These are phyloP conservation scores for Agapornis canus DNA, from an alignment of 2,797 vertebrate genomes.

Conservation along the genomic window DNA sequence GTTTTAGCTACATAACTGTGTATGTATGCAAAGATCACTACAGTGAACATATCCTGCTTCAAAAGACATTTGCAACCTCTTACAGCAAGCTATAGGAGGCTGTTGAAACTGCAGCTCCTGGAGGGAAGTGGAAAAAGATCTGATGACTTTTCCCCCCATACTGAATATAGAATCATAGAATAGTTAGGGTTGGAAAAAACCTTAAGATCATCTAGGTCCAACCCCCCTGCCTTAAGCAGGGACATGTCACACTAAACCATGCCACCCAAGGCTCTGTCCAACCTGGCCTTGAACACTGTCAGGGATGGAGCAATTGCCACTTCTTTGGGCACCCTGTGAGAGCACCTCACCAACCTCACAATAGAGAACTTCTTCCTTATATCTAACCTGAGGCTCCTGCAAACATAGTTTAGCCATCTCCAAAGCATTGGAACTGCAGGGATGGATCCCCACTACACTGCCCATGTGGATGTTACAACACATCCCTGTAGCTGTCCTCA, in stretches of 20 bases:
- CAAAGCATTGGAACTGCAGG: background rate
- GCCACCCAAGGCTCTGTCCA: background rate
- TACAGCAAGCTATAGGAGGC: background rate
- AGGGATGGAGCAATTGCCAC: background rate
- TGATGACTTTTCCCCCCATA: background rate
- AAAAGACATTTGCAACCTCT: background rate
- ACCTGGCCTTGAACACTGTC: background rate
- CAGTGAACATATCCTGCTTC: background rate
- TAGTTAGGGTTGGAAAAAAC: too few species aligned
- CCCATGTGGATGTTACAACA: background rate
- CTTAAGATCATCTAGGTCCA: too few species aligned
- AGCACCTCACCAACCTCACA: background rate
- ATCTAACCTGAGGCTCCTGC: background rate
- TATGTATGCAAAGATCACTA: background rate
- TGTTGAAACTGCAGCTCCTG: background rate
- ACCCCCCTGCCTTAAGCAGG: background rate
- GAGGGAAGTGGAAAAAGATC: background rate
- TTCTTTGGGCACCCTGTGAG: background rate
- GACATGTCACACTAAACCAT: background rate
- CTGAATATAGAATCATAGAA: background rate
- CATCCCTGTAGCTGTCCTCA: fast-evolving
- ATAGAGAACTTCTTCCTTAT: background rate
- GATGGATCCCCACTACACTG: background rate
- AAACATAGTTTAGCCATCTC: fast-evolving
- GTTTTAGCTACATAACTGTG: background rate